Evolutionary conservation across 2,113 vertebrate species (phyloP), one percentile per base, ranked within the genome.

Genomic region (Phrynosoma blainvillii): DNA sequence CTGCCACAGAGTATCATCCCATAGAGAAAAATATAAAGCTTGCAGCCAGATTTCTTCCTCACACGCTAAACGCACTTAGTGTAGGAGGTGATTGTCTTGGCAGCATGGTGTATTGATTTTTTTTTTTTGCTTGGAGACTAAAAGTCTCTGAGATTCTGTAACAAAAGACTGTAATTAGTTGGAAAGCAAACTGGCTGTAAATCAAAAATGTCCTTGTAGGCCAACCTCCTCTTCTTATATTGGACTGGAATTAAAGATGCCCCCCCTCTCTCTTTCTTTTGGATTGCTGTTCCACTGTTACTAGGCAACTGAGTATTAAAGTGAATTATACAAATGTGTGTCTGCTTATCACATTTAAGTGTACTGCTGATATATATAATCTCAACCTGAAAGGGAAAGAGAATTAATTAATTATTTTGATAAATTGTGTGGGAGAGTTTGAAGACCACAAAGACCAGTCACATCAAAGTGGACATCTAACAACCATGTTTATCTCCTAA

Each of bases 121-220:
- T 87, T 68, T 36, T 36, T 59, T 74, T 87, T 68, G 54, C 52
- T 71, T 87, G 80, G 79, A 83, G 65, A 47, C 65, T 78, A 62
- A 52, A 78, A 78, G 79, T 62, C 80, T 83, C 66, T 73, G 79
- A 36, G 36, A 87, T 62, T 86, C 74, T 82, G 47, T 86, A 59
- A 89, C 14, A 81, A 52, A 82, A 87, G 75, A 66, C 87, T 23
- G 36, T 62, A 91, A 90, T 90, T 91, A 82, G 87, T 66, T 85
- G 89, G 82, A 52, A 23, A 32, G 0, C 36, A 86, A 56, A 86
- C 80, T 90, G 79, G 30, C 71, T 87, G 9, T 62, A 81, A 85
- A 76, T 87, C 27, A 88, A 54, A 90, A 91, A 89, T 81, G 16
- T 30, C 14, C 76, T 80, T 62, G 36, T 74, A 62, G 32, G 75